Conservation (phyloP, 2,888 invertebrate genomes). For the Hanleya hanleyi region DNA sequence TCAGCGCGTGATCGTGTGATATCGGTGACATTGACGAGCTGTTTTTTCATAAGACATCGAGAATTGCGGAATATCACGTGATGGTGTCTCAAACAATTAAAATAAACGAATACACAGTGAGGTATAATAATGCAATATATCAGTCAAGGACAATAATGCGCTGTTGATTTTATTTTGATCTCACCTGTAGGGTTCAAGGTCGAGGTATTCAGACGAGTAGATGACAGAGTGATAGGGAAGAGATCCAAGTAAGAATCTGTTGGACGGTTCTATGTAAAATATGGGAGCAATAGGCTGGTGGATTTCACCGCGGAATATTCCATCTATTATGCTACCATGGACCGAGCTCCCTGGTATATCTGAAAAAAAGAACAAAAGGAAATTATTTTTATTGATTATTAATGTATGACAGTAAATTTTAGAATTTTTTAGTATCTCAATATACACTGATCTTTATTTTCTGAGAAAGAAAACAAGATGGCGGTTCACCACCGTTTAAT, state of each 20-base stretch:
- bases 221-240: slow-evolving; percentile 91
- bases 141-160: too few species aligned
- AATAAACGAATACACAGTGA: too few species aligned
- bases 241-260: slow-evolving; percentile 84
- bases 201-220: slow-evolving; percentile 90
- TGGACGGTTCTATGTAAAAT: slow-evolving; percentile 94
- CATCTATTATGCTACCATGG: slow-evolving; percentile 94
- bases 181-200: slow-evolving; percentile 36
- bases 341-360: slow-evolving; percentile 90
- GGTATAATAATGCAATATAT: too few species aligned
- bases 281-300: slow-evolving; percentile 80
- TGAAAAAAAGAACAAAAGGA: slow-evolving; percentile 72
- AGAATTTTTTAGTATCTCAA: background rate
- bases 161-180: too few species aligned
- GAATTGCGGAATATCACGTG: too few species aligned
- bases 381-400: background rate
- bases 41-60: too few species aligned
- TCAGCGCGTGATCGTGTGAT: too few species aligned
- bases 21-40: too few species aligned
- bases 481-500: background rate
- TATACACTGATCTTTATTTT: background rate
- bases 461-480: background rate
- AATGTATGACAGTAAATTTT: background rate
- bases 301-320: slow-evolving; percentile 97
- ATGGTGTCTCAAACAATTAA: too few species aligned